Base-by-base conservation (phyloP, 2,113 vertebrate species). In the Brachyhypopomus occidentalis region DNA sequence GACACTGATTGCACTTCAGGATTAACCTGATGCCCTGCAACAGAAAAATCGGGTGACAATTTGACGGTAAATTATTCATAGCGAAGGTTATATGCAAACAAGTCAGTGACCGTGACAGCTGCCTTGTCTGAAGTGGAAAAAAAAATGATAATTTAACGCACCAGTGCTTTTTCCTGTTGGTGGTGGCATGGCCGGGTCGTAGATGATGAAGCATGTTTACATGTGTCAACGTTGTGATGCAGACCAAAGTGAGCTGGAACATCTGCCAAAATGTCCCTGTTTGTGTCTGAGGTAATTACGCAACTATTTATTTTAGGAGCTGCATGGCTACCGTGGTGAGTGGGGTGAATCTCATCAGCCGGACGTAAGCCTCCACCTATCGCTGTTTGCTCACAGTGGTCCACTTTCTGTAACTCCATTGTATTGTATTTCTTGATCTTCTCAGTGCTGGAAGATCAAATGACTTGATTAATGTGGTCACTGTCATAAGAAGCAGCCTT, bases 31-130 rank as follows among this genome's bases (percentile, higher is more conserved):
- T 27, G 59, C 23, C 6, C 30, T 60, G 41, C 34, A 70, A 70
- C 34, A 36, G 9, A 20, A 67, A 66, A 59, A 36, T 75, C 34
- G 11, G 58, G 34, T 62, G 45, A 58, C 56, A 66, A 67, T 74
- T 58, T n/a, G 62, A 81, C 45, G 48, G 63, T 69, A 59, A 74
- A 75, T 81, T 58, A 75, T 81, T 80, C 45, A 72, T 64, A 75
- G 34, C 9, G 4, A 19, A 14, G 19, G 34, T 74, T 76, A 34
- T 76, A 70, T 81, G 80, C 72, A 81, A 81, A 48, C 62, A 58
- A 60, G 72, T 70, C 23, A 4, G 48, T 25, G 45, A 55, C 41
- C 62, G 70, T 74, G 78, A 56, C 62, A 45, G 72, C 72, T 67
- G 23, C 73, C n/a, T n/a, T 45, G 34, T 45, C 36, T 11, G 63